Base-by-base conservation (phyloP, 2,113 vertebrate species). In the Ciconia maguari region DNA sequence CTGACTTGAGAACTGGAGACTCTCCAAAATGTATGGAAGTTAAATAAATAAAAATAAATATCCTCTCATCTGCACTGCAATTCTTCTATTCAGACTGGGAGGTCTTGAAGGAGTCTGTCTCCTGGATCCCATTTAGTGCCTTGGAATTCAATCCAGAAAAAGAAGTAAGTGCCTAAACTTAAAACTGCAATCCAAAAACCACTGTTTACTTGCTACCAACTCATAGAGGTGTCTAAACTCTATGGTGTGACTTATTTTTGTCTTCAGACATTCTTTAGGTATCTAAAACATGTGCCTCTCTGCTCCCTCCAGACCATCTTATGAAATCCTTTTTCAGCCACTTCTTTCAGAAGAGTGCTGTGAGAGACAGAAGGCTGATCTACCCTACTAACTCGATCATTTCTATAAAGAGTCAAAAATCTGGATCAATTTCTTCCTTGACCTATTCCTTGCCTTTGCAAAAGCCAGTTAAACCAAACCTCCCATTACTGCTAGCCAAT, bases 1-100 rank as follows among this genome's bases (percentile, higher is more conserved):
- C 60, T 32, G 41, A 70, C 66, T 49, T 66, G 84, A 94, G 62
- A 88, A 91, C 27, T 83, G 60, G 72, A 89, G 32, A 29, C 48
- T 25, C 3, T 90, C 32, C 76, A 94, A 93, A 86, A 48, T 25
- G 48, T 69, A 51, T 38, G 49, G 25, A 87, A 88, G 71, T 86
- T 72, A 83, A 91, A 74, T 61, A 95, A 77, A 86, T 78, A 4
- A 83, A 93, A 90, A 83, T 57, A 91, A 96, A 91, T 74, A 76
- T 62, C 7, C 61, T 88, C 58, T 83, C 87, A 83, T 68, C 58
- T 91, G 44, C 16, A 83, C 19, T 52, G 71, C 44, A 70, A 27
- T 29, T 72, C 46, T 87, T 83, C 68, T 83, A 16, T 74, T 94
- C 93, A 90, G 55, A 64, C 60, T 78, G 76, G 88, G 95, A 96